Evolutionary conservation across 1,140 invertebrate genomes (phyloP).

Genomic region (Orchestia grillus): DNA sequence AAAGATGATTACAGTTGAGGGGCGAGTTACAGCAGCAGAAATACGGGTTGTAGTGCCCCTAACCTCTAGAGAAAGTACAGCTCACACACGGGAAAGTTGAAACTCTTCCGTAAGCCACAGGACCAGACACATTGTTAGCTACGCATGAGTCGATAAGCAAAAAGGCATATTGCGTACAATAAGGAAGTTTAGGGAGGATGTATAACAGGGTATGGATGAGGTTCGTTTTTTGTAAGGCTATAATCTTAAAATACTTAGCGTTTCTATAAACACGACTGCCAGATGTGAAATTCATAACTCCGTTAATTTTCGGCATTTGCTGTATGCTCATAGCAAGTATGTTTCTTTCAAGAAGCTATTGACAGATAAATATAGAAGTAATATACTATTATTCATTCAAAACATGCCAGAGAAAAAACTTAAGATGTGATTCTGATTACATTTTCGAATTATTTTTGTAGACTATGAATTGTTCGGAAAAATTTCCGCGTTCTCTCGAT

Average conservation of each 20-base stretch:
- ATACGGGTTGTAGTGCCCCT: background rate
- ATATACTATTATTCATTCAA: too few species aligned
- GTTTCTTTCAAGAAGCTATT: too few species aligned
- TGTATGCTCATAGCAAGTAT: too few species aligned
- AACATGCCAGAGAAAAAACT: too few species aligned
- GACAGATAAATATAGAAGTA: too few species aligned
- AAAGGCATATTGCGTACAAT: background rate
- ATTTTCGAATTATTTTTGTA: too few species aligned
- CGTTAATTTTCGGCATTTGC: background rate
- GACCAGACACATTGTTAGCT: background rate
- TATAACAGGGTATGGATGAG: background rate
- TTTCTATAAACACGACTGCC: background rate
- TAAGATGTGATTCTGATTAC: too few species aligned
- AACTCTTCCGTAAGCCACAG: background rate
- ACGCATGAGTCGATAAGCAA: background rate
- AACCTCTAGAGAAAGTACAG: background rate
- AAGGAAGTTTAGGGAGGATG: background rate
- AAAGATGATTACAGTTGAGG: conserved; percentile 8
- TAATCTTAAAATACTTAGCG: background rate
- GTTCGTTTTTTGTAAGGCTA: background rate
- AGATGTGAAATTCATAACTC: background rate
- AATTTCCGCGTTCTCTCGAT: too few species aligned
- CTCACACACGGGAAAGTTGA: background rate
- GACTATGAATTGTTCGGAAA: too few species aligned
- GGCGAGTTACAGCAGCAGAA: background rate